A percentile compares a stretch with the other conserved stretches of the same genome.
phyloP scores from a whole-genome alignment of 2,797 vertebrate species.

The Malacoctenus gilli region DNA sequence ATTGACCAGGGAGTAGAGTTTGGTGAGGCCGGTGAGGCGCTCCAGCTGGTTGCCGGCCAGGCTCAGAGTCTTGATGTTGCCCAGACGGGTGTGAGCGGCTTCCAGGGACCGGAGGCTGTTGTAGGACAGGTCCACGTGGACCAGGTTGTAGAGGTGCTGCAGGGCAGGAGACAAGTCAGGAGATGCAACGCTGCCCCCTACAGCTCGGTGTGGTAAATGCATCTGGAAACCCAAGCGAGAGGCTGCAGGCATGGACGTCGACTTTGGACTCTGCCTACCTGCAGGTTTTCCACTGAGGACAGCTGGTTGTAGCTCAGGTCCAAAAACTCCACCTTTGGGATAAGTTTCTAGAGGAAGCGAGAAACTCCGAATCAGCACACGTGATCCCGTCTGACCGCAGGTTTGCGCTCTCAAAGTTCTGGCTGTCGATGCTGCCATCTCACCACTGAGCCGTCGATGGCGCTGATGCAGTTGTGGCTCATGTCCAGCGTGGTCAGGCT shows the following conservation, averaged over 20 bases:
- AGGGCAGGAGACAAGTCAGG: constrained; percentile 21
- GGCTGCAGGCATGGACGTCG: too few relatives aligned
- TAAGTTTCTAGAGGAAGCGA: constrained; percentile 86
- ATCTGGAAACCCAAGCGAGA: too few relatives aligned
- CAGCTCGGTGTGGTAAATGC: too few relatives aligned
- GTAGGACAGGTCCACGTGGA: constrained; percentile 95
- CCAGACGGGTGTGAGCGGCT: constrained; percentile 92
- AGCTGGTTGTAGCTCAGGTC: constrained; percentile 95
- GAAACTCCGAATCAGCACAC: constrained; percentile 4
- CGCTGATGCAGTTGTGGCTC: constrained; percentile 90
- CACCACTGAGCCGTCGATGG: constrained; percentile 89
- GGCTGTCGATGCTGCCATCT: too few relatives aligned
- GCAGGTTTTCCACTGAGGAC: constrained; percentile 89
- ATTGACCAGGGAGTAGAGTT: constrained; percentile 95
- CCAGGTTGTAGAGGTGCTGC: constrained; percentile 95
- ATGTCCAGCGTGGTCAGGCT: constrained; percentile 94
- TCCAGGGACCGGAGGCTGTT: constrained; percentile 89
- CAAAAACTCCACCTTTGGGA: constrained; percentile 94
- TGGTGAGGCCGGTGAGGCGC: constrained; percentile 88
- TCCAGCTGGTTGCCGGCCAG: constrained; percentile 93
- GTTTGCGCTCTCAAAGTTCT: too few relatives aligned
- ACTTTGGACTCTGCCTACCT: constrained; percentile 78
- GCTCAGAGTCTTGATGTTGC: constrained; percentile 95
- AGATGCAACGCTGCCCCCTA: too few relatives aligned
- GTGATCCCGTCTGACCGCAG: too few relatives aligned